A percentile compares a stretch with the other conserved stretches of the same genome.
phyloP scores from a whole-genome alignment of 2,888 invertebrate genomes.

The Chironomus riparius region DNA sequence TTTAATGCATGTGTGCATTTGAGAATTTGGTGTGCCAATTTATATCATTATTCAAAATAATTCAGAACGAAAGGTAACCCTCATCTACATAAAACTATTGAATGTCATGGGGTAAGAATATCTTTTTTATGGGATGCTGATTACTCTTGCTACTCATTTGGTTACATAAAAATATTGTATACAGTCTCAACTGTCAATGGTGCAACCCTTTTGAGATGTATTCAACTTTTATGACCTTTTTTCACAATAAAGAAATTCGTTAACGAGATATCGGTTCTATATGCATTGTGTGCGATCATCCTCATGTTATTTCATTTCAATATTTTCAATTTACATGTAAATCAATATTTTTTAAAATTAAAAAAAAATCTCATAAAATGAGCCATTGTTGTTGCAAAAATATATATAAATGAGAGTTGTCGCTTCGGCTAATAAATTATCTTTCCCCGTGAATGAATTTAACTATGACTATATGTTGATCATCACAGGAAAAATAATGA shows the following conservation, averaged over 20 bases:
- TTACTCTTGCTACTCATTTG: conserved; percentile 25
- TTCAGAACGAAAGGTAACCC: neutral
- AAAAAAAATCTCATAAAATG: no score
- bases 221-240: conserved; percentile 1
- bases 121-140: conserved; percentile 12
- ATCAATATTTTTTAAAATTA: conserved; percentile 12
- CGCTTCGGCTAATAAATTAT: conserved; percentile 18
- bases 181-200: conserved; percentile 9
- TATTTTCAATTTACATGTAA: conserved; percentile 12
- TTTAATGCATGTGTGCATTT: neutral
- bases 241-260: neutral
- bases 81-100: conserved; percentile 19
- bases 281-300: neutral
- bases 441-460: conserved; percentile 13
- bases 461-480: neutral
- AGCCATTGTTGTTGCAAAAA: no score
- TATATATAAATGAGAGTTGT: neutral
- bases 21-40: neutral
- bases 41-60: no score
- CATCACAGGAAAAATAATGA: conserved; percentile 12
- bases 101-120: conserved; percentile 3
- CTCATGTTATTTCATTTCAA: neutral
- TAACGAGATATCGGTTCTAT: conserved; percentile 15
- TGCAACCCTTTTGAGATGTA: conserved; percentile 10
- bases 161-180: conserved; percentile 7